A percentile compares a stretch with the other conserved stretches of the same genome.
phyloP scores from a whole-genome alignment of 2,888 invertebrate genomes.

The Ochropleura plecta region DNA sequence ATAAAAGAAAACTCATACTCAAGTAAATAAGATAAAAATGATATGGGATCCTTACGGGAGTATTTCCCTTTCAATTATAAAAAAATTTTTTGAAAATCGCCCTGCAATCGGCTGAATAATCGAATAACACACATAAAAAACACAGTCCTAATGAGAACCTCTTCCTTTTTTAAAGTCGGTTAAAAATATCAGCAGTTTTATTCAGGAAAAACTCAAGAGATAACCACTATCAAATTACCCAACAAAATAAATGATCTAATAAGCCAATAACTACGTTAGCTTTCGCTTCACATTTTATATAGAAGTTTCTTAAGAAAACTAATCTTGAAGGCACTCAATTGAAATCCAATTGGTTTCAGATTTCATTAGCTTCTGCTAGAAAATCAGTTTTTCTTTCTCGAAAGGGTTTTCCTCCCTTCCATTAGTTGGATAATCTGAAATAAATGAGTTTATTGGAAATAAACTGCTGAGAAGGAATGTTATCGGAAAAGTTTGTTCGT shows the following conservation, averaged over 20 bases:
- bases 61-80: too few species aligned
- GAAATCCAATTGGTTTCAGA: constrained; percentile 18
- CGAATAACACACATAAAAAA: too few species aligned
- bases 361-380: constrained; percentile 37
- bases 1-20: too few species aligned
- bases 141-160: too few species aligned
- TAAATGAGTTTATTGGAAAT: constrained; percentile 22
- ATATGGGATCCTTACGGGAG: too few species aligned
- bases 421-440: constrained; percentile 27
- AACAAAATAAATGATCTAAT: constrained; percentile 20
- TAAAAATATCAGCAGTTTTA: constrained; percentile 2
- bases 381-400: constrained; percentile 14
- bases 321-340: constrained; percentile 28
- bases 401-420: constrained; percentile 28
- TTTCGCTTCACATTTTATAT: constrained; percentile 12
- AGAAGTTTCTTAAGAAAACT: constrained; percentile 20
- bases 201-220: neutral
- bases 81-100: too few species aligned
- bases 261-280: neutral
- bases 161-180: too few species aligned
- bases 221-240: neutral
- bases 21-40: too few species aligned
- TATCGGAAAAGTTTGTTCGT: neutral
- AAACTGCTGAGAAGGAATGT: neutral
- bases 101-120: too few species aligned